A percentile compares a stretch with the other conserved stretches of the same genome.
These are phyloP conservation scores for Venustaconcha ellipsiformis DNA, from an alignment of 1,140 invertebrate genomes.

Conservation along the genomic window DNA sequence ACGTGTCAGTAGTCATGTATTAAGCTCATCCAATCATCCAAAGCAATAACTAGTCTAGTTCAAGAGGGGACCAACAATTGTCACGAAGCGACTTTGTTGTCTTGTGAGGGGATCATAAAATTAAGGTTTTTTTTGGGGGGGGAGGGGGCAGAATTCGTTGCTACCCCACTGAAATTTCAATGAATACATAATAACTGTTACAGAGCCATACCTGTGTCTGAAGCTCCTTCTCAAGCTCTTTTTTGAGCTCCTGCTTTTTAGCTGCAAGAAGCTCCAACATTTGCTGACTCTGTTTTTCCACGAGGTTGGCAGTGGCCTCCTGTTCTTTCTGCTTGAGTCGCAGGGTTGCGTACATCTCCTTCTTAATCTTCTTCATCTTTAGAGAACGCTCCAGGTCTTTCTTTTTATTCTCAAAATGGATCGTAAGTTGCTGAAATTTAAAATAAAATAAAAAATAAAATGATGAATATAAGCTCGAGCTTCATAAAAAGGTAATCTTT, in stretches of 20 bases:
- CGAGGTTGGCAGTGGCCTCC: slow-evolving; percentile 59
- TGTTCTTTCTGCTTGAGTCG: slow-evolving; percentile 64
- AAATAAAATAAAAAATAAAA: slow-evolving; percentile 8
- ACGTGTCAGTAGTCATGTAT: too few relatives aligned
- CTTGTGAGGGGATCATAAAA: too few relatives aligned
- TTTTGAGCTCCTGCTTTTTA: slow-evolving; percentile 64
- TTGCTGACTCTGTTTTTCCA: slow-evolving; percentile 64
- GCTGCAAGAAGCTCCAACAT: slow-evolving; percentile 65
- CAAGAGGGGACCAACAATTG: too few relatives aligned
- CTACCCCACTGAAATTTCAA: too few relatives aligned
- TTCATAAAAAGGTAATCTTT: too few relatives aligned
- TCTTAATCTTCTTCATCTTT: slow-evolving; percentile 59
- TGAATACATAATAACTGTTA: too few relatives aligned
- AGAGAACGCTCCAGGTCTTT: slow-evolving; percentile 62
- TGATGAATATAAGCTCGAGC: too few relatives aligned
- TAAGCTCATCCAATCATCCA: too few relatives aligned
- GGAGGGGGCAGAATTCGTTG: too few relatives aligned
- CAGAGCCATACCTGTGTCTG: slow-evolving; percentile 16
- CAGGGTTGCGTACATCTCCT: slow-evolving; percentile 61
- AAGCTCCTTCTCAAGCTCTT: slow-evolving; percentile 57
- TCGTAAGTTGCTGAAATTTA: slow-evolving; percentile 53
- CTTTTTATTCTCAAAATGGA: slow-evolving; percentile 67
- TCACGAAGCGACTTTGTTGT: too few relatives aligned
- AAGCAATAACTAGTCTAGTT: too few relatives aligned
- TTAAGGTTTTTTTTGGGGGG: too few relatives aligned